These are phyloP conservation scores for Coelogynopora nodosa DNA, from an alignment of 2,888 invertebrate genomes.

Conservation along the genomic window DNA sequence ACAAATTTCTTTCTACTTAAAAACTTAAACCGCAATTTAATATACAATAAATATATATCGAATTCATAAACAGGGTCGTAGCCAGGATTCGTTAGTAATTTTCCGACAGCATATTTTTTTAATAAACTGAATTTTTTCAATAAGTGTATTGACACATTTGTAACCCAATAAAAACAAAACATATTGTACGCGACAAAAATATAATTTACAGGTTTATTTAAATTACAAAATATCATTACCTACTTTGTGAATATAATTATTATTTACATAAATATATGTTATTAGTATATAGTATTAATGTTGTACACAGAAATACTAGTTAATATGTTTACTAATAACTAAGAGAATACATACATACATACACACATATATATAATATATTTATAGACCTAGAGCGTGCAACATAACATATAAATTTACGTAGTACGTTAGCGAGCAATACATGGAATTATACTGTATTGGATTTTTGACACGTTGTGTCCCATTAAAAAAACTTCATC, in stretches of 20 bases:
- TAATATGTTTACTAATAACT: background rate
- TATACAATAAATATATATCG: no score
- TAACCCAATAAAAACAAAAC: background rate
- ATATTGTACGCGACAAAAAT: background rate
- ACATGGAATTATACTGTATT: background rate
- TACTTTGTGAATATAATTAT: background rate
- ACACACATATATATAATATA: background rate
- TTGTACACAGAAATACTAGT: background rate
- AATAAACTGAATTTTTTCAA: background rate
- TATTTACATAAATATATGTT: background rate
- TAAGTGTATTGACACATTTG: background rate
- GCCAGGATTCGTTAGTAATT: slow-evolving; percentile 14
- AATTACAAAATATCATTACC: background rate
- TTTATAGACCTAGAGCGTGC: background rate
- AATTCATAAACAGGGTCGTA: background rate
- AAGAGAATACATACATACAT: background rate
- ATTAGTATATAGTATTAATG: background rate
- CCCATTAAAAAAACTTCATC: background rate
- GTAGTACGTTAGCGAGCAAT: background rate
- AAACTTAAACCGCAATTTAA: no score
- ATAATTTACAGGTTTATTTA: background rate
- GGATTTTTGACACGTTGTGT: background rate
- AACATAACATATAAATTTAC: background rate
- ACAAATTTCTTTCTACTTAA: no score
- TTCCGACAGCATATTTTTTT: background rate